A percentile compares a stretch with the other conserved stretches of the same genome.
These are phyloP conservation scores for Parazoanthus atlanticus DNA, from an alignment of 92 coral and sea anemone species.

Conservation along the genomic window DNA sequence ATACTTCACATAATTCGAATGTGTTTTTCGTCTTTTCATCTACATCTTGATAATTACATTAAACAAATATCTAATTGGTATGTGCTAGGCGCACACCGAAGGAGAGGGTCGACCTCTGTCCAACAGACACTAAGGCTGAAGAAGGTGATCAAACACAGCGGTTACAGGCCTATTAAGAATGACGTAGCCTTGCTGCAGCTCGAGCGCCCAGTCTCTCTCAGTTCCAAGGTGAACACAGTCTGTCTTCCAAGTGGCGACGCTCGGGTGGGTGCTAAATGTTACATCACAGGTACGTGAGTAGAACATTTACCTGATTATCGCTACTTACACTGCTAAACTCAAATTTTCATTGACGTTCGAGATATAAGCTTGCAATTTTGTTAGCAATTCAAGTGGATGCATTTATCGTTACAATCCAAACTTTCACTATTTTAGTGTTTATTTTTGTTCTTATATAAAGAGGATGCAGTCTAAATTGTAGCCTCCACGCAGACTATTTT, in stretches of 20 bases:
- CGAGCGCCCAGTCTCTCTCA: slow-evolving; percentile 50
- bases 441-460: too few relatives aligned
- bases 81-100: slow-evolving; percentile 51
- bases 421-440: too few relatives aligned
- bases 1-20: too few relatives aligned
- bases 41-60: too few relatives aligned
- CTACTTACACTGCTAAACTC: background rate
- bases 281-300: slow-evolving; percentile 70
- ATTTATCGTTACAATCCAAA: background rate
- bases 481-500: too few relatives aligned
- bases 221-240: slow-evolving; percentile 71
- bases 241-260: slow-evolving; percentile 70
- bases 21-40: too few relatives aligned
- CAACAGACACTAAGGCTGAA: slow-evolving; percentile 38
- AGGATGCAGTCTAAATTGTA: too few relatives aligned
- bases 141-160: slow-evolving; percentile 26
- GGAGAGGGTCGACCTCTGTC: slow-evolving; percentile 41
- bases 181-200: slow-evolving; percentile 50
- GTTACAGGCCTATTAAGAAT: slow-evolving; percentile 22
- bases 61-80: too few relatives aligned
- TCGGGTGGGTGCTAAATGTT: slow-evolving; percentile 61
- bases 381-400: background rate
- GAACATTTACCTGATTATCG: background rate
- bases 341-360: background rate
- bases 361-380: background rate